A percentile compares a stretch with the other conserved stretches of the same genome.
phyloP scores from a whole-genome alignment of 1,140 invertebrate species.

The Coenobita brevimanus region DNA sequence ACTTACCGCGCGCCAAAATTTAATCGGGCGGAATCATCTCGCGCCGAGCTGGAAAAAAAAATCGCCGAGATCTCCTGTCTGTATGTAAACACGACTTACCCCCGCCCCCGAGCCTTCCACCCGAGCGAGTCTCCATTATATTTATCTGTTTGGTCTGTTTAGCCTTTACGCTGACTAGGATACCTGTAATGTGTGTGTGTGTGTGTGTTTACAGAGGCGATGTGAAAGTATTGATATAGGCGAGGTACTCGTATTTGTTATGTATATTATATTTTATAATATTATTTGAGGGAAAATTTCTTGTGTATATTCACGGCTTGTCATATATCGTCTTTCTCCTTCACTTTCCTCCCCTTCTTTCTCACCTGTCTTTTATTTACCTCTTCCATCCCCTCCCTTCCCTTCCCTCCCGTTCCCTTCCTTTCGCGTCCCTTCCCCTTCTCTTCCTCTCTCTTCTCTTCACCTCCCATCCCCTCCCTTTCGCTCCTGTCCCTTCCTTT shows the following conservation, averaged over 20 bases:
- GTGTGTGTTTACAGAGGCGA: background rate
- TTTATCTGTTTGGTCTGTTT: background rate
- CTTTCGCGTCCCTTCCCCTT: background rate
- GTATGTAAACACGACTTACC: background rate
- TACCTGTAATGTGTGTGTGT: background rate
- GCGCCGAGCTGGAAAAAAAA: too few relatives aligned
- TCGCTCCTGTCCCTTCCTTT: background rate
- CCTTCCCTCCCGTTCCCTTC: background rate
- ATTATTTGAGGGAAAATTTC: too few relatives aligned
- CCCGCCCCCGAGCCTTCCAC: background rate
- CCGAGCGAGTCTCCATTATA: background rate
- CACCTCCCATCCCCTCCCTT: background rate
- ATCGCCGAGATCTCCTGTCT: too few relatives aligned
- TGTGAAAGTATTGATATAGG: too few relatives aligned
- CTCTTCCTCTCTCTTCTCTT: background rate
- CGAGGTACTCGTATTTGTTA: too few relatives aligned
- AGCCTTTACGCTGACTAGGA: background rate
- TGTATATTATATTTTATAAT: too few relatives aligned
- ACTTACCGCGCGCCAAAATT: too few relatives aligned
- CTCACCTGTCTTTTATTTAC: too few relatives aligned
- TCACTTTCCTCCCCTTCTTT: too few relatives aligned
- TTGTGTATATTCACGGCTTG: too few relatives aligned
- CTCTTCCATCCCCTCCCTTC: background rate
- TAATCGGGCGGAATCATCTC: too few relatives aligned
- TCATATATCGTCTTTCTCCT: too few relatives aligned